A percentile compares a stretch with the other conserved stretches of the same genome.
Conservation (phyloP, 2,888 invertebrate species). For the Ochropacha duplaris region DNA sequence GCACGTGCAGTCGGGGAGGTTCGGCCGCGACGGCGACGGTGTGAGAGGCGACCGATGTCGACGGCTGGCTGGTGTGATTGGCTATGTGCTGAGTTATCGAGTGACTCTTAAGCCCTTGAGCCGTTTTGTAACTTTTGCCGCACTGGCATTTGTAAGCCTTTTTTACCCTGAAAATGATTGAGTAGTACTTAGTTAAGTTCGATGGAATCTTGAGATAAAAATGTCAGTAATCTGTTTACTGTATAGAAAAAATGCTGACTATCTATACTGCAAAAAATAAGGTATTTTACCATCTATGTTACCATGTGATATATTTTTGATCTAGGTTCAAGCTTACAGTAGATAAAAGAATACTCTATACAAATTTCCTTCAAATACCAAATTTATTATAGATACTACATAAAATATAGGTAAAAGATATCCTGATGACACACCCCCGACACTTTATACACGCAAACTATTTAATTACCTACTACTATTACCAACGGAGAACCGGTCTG, state of each 20-base stretch:
- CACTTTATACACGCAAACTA: too few species aligned
- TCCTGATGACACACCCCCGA: too few species aligned
- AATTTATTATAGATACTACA: slow-evolving; percentile 6
- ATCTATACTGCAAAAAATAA: neutral
- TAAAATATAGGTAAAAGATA: neutral
- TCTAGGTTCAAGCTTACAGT: too few species aligned
- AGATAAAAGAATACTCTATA: neutral
- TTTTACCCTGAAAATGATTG: slow-evolving; percentile 83
- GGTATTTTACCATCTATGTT: neutral
- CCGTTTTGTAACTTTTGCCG: slow-evolving; percentile 93
- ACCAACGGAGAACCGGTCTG: too few species aligned
- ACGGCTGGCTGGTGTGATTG: slow-evolving; percentile 28
- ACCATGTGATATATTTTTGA: too few species aligned
- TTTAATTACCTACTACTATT: too few species aligned
- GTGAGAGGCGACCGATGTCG: slow-evolving; percentile 18
- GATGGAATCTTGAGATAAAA: neutral
- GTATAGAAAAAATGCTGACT: neutral
- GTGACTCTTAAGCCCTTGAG: slow-evolving; percentile 90
- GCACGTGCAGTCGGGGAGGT: slow-evolving; percentile 31
- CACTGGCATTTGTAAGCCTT: slow-evolving; percentile 93
- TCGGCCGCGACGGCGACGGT: slow-evolving; percentile 5
- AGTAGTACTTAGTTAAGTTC: neutral
- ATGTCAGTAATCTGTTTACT: too few species aligned
- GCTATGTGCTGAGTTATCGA: slow-evolving; percentile 68
- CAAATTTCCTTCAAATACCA: neutral